Evolutionary conservation across 1,140 invertebrate species (phyloP), one percentile per base, ranked within the genome.

Genomic region (Vanessa atalanta): DNA sequence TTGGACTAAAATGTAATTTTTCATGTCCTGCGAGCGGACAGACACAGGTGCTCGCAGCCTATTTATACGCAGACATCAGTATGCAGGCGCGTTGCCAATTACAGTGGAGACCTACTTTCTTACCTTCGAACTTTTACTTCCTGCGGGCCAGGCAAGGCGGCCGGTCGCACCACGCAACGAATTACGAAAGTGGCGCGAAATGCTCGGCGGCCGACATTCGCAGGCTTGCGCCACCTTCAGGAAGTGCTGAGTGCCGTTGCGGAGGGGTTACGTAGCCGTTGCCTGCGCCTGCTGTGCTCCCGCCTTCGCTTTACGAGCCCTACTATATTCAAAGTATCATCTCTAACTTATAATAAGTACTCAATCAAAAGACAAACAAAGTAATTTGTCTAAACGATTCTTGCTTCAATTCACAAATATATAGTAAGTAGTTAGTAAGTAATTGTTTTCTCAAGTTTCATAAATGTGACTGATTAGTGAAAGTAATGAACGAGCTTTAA

Each of bases 101-200:
- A 88, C 88, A 89, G 86, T 73, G 83, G 88, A 91, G 89, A 92
- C 90, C 90, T 90, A 92, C 90, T 92, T 92, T 91, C 90, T 91
- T 90, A 92, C 90, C 90, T 92, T 92, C 90, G 90, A 92, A 92
- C 90, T 92, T 92, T 92, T 92, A 92, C 90, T 92, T 92, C 90
- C 90, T 92, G 90, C 89, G 90, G 88, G 88, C 85, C 88, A 84
- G 86, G 87, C 87, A 79, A 84, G 85, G 84, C 87, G 84, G 89
- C 88, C 85, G 88, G 87, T 86, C 88, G 87, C 81, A 83, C 90
- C 86, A 91, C 90, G 90, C 90, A 91, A 90, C 87, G 82, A 82
- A 88, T 92, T 91, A 90, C 89, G 90, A 92, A 92, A 92, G 89
- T 90, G 83, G 88, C 90, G 90, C 90, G 89, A 92, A 91, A 92